Conservation (phyloP, 2,888 invertebrate species). For the Agrotis segetum region DNA sequence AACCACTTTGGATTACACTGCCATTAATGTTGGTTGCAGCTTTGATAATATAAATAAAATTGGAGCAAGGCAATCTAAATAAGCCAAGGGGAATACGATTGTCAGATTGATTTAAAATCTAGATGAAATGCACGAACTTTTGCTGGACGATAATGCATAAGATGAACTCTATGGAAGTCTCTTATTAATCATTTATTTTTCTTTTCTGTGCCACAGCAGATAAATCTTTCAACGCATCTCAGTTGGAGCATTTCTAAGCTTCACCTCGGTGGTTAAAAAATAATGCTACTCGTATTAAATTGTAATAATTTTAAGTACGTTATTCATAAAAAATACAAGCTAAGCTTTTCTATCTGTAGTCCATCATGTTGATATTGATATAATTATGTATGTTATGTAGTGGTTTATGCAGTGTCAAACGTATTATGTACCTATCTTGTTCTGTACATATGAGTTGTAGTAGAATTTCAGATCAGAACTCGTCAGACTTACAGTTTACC, state of each 20-base stretch:
- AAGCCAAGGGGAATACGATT: constrained; percentile 30
- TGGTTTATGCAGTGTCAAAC: neutral
- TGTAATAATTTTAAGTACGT: neutral
- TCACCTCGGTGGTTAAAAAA: no score
- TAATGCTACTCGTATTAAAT: neutral
- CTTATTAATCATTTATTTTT: no score
- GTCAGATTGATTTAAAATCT: constrained; percentile 27
- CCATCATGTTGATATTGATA: constrained; percentile 3
- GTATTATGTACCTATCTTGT: no score
- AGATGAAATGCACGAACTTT: constrained; percentile 15
- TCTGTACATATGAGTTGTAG: no score
- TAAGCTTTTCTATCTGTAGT: neutral
- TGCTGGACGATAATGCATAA: neutral
- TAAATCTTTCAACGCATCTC: no score
- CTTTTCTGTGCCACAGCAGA: no score
- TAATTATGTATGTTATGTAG: no score
- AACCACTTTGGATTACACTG: constrained; percentile 16
- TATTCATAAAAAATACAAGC: neutral
- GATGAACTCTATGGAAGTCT: no score
- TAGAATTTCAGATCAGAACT: no score
- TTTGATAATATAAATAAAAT: constrained; percentile 34
- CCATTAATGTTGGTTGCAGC: constrained; percentile 19
- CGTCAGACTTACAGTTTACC: no score
- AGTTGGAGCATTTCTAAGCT: no score
- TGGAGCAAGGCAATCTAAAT: constrained; percentile 46